Base-by-base conservation (phyloP, 2,888 invertebrate species). In the Biston stratarius region DNA sequence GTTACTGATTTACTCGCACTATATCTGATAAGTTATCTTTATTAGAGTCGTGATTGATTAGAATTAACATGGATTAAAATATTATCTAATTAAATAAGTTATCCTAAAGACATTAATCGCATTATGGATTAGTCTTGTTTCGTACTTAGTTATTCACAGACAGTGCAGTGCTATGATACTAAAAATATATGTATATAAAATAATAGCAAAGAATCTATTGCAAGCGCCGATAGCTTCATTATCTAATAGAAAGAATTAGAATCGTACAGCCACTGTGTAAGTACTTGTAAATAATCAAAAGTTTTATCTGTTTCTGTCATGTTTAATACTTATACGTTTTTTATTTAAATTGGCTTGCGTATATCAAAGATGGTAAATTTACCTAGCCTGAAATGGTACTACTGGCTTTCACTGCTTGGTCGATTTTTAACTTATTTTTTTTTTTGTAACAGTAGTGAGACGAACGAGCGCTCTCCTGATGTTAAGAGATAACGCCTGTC, bases 1-100 rank as follows among this genome's bases (percentile, higher is more conserved):
- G 40, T 42, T 34, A 48, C 48, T 40, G 34, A 24, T 14, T 48
- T 48, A 12, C 38, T 33, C 10, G 11, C 57, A 0, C 38, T 59
- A 47, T 57, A 36, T 2, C 12, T 38, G 58, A 49, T 51, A 64
- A 5, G n/a, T 59, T 64, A 64, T 64, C 64, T 38, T 15, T 52
- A 14, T 48, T 52, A 58, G 45, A 63, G 53, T 24, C 44, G 64
- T 64, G 64, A 64, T 64, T 64, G 53, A 59, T 64, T 42, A 64
- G 51, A 45, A 59, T 59, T 64, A 45, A 47, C 51, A 40, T 11
- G 38, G 36, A 59, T 53, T 64, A 59, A 59, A 55, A 24, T 8
- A 38, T 55, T 44, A 55, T 42, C 55, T 55, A 44, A 55, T 44
- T 55, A 55, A 55, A 44, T 40, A 55, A 11, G 34, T 11, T 55